Conservation (phyloP, 2,113 vertebrate genomes). For the Marcusenius ussheri region DNA sequence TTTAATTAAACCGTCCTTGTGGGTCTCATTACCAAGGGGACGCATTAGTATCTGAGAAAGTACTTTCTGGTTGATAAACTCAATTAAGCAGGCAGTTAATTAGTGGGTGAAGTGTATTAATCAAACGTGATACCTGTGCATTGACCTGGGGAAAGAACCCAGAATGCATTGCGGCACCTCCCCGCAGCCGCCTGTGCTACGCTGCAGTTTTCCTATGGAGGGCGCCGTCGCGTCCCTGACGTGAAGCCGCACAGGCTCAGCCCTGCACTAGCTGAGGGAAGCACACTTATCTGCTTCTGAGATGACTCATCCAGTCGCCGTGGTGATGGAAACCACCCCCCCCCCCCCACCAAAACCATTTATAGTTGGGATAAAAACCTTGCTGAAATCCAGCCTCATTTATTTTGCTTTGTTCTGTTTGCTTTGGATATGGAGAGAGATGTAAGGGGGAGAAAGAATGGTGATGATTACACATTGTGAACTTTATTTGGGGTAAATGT, state of each 20-base stretch:
- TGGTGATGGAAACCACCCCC: background rate
- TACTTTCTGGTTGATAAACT: slow-evolving; percentile 9
- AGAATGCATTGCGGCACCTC: background rate
- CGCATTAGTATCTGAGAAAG: background rate
- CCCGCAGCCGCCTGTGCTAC: background rate
- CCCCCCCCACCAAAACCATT: background rate
- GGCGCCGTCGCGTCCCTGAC: background rate
- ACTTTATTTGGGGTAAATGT: background rate
- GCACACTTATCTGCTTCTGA: background rate
- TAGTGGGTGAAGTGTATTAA: slow-evolving; percentile 1
- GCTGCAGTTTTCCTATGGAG: background rate
- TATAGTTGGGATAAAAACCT: background rate
- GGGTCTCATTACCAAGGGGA: background rate
- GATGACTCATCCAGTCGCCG: background rate
- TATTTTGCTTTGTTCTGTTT: background rate
- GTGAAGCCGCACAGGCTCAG: background rate
- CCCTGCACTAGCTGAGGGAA: background rate
- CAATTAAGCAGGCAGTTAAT: slow-evolving; percentile 5
- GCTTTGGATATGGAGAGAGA: background rate
- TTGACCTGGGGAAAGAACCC: background rate
- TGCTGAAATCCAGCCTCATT: background rate
- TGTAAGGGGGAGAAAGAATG: background rate
- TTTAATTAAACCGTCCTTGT: background rate
- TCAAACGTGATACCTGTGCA: background rate
- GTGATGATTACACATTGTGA: background rate